Evolutionary conservation across 2,113 vertebrate genomes (phyloP).

Genomic region (Leucopsar rothschildi): DNA sequence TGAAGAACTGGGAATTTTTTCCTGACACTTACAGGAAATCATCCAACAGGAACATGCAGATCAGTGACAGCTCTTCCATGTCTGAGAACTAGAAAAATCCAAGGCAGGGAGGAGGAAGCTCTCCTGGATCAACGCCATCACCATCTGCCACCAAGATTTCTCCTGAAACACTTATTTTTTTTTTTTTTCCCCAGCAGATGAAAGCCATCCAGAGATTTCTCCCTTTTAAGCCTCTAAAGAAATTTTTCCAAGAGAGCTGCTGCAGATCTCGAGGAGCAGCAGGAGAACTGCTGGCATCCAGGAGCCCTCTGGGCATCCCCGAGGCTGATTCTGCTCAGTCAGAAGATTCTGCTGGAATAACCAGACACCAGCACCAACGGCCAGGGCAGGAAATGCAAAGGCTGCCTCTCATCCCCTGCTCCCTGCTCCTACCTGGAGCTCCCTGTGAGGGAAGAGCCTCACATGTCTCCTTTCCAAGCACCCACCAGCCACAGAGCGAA

Average conservation of each 20-base stretch:
- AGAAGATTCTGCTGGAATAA: neutral
- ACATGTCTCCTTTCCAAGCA: rapidly evolving
- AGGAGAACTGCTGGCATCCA: neutral
- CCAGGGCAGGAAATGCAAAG: neutral
- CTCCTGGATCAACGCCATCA: neutral
- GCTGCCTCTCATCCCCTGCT: neutral
- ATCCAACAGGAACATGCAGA: neutral
- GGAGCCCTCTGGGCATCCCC: neutral
- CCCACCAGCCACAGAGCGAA: rapidly evolving
- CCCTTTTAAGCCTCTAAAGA: neutral
- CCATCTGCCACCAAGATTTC: constrained; percentile 1
- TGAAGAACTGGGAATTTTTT: neutral
- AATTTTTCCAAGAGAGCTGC: neutral
- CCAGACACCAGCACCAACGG: neutral
- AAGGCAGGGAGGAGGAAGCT: constrained; percentile 25
- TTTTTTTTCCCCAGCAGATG: neutral
- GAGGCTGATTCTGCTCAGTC: neutral
- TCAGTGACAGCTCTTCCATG: neutral
- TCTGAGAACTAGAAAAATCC: neutral
- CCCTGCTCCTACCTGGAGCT: neutral
- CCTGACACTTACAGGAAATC: neutral
- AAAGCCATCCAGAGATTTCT: neutral
- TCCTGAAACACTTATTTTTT: neutral
- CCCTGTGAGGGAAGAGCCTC: neutral
- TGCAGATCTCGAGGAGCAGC: neutral